Evolutionary conservation across 2,888 invertebrate genomes (phyloP).

Genomic region (Cactoblastis cactorum): DNA sequence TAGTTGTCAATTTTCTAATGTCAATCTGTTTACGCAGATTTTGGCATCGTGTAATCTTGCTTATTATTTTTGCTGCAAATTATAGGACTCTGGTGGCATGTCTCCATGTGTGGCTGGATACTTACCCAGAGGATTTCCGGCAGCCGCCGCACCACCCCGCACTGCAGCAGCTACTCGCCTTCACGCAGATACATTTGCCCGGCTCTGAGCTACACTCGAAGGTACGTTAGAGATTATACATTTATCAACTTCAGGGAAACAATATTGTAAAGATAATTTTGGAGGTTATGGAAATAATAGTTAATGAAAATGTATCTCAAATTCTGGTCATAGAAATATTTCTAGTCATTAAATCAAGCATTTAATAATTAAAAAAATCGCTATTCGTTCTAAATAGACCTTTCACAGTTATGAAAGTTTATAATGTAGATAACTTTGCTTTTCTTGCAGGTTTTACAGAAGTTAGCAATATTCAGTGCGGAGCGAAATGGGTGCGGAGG

Average conservation of each 20-base stretch:
- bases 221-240: slow-evolving; percentile 35
- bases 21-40: too few species aligned
- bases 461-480: slow-evolving; percentile 88
- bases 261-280: not conserved
- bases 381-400: too few species aligned
- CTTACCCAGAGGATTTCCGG: slow-evolving; percentile 96
- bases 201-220: slow-evolving; percentile 91
- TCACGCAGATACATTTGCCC: slow-evolving; percentile 89
- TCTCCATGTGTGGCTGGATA: slow-evolving; percentile 98
- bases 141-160: slow-evolving; percentile 88
- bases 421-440: too few species aligned
- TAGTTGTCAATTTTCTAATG: too few species aligned
- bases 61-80: not conserved
- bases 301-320: not conserved
- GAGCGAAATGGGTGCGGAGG: slow-evolving; percentile 56
- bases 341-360: too few species aligned
- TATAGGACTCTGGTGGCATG: slow-evolving; percentile 91
- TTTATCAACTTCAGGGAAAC: not conserved
- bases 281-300: too few species aligned
- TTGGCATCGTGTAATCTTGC: not conserved
- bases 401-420: not conserved
- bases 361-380: too few species aligned
- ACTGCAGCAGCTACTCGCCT: slow-evolving; percentile 90
- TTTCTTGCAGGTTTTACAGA: slow-evolving; percentile 82
- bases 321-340: too few species aligned